Conservation (phyloP, 1,140 invertebrate genomes). For the Solenopsis fugax region DNA sequence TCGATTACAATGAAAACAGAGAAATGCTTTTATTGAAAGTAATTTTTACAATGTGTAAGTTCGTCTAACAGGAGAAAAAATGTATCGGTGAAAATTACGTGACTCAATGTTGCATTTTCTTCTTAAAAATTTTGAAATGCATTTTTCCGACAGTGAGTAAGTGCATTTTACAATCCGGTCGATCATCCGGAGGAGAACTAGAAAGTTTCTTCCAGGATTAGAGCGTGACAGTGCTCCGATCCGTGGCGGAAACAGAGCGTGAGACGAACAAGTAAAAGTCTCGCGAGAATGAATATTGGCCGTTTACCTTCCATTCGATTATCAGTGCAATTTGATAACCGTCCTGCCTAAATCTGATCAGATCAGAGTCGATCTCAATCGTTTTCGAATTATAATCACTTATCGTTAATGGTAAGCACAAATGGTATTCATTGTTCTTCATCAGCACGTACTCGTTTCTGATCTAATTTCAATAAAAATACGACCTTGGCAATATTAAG, state of each 20-base stretch:
- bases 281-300: conserved; percentile 75
- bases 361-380: neutral
- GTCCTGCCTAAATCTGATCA: neutral
- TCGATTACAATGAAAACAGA: neutral
- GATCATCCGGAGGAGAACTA: conserved; percentile 68
- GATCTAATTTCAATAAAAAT: conserved; percentile 9
- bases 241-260: conserved; percentile 83
- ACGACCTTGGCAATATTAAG: neutral
- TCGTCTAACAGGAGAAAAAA: neutral
- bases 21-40: neutral
- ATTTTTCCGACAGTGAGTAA: neutral
- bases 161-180: conserved; percentile 39
- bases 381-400: neutral
- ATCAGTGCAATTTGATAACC: conserved; percentile 26
- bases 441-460: neutral
- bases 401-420: neutral
- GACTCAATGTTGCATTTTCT: neutral
- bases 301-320: conserved; percentile 41
- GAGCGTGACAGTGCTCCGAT: conserved; percentile 84
- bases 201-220: conserved; percentile 79
- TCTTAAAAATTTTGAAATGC: neutral
- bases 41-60: neutral
- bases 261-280: conserved; percentile 82
- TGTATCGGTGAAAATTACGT: neutral
- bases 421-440: neutral